Conservation (phyloP, 2,113 vertebrate species). For the Benitochromis conjunctus region DNA sequence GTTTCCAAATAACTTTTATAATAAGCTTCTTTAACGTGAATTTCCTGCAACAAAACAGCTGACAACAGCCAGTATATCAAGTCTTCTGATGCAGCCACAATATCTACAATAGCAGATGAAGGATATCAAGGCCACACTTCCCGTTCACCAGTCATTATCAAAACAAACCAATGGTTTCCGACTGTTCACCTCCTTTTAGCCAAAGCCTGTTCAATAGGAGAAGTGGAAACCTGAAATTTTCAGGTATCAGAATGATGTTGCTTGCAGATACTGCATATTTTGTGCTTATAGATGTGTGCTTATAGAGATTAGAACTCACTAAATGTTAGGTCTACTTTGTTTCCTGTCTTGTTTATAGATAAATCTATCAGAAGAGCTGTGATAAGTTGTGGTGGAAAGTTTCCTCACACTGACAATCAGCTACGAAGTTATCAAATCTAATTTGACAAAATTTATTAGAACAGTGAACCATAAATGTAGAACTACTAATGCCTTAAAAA, state of each 20-base stretch:
- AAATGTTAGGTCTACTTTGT: background rate
- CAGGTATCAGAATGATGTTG: background rate
- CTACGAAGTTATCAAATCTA: background rate
- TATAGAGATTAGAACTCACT: background rate
- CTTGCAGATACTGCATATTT: background rate
- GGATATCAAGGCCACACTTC: background rate
- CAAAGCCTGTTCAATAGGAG: background rate
- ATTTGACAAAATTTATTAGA: background rate
- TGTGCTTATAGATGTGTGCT: background rate
- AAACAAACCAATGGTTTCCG: fast-evolving
- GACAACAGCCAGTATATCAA: background rate
- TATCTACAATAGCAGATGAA: background rate
- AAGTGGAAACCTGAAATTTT: background rate
- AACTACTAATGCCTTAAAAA: background rate
- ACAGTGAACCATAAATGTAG: background rate
- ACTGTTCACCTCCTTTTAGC: background rate
- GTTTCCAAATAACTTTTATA: background rate
- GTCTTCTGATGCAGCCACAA: background rate
- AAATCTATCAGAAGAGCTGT: background rate
- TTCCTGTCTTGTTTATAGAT: background rate
- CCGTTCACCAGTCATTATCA: background rate
- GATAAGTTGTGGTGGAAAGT: background rate
- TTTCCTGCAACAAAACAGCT: background rate
- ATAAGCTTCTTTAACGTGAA: background rate
- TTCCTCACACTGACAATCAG: background rate